Percentiles rank a stretch among this genome's conserved stretches.
Evolutionary conservation across 1,140 invertebrate genomes (phyloP).

Genomic region (Papilio helenus): DNA sequence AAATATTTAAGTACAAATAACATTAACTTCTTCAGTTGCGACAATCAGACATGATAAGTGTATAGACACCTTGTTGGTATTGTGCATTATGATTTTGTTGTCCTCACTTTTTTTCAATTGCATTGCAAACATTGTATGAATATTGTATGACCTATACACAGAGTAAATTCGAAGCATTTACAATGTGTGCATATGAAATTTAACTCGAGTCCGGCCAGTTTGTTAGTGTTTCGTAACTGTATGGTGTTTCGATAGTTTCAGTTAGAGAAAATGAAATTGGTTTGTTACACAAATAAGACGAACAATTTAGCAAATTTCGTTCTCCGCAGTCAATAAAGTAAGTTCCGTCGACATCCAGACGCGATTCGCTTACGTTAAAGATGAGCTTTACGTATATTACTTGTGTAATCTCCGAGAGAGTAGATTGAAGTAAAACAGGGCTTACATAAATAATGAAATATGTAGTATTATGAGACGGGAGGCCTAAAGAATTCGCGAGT

Average conservation of each 20-base stretch:
- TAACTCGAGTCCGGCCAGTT: neutral
- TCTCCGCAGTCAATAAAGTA: slow-evolving; percentile 38
- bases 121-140: neutral
- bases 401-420: slow-evolving; percentile 72
- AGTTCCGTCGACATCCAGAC: slow-evolving; percentile 28
- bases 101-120: neutral
- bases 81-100: neutral
- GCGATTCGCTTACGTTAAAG: slow-evolving; percentile 46
- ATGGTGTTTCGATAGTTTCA: slow-evolving; percentile 26
- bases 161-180: neutral
- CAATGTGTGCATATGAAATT: neutral
- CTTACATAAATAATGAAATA: slow-evolving; percentile 82
- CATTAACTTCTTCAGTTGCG: neutral
- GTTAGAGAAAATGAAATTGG: slow-evolving; percentile 38
- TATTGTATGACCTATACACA: neutral
- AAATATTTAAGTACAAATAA: neutral
- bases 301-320: slow-evolving; percentile 25
- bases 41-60: neutral
- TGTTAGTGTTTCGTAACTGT: slow-evolving; percentile 11
- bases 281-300: slow-evolving; percentile 38
- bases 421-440: slow-evolving; percentile 77
- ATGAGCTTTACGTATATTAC: slow-evolving; percentile 62
- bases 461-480: slow-evolving; percentile 81
- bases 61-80: neutral
- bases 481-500: slow-evolving; percentile 79